Evolutionary conservation across 2,797 vertebrate species (phyloP), one percentile per base, ranked within the genome.

Genomic region (Poeciliopsis paucimaculata): DNA sequence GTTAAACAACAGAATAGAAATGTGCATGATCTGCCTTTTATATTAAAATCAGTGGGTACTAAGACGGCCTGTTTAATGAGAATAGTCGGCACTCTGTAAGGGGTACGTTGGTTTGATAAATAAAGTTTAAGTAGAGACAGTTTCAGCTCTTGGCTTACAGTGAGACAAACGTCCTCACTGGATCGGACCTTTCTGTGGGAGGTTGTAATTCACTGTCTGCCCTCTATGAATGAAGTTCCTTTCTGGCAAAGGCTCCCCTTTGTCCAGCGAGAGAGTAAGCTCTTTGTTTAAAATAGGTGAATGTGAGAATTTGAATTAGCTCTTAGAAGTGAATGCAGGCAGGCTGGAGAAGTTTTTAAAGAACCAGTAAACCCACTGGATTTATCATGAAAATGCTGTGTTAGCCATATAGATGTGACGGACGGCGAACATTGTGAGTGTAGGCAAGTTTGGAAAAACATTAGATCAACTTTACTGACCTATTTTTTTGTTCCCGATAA

Each of bases 261-360:
- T 94, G 87, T 92, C 78, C 84, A 53, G 72, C 47, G 70, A 20
- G 46, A 89, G 80, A 92, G 86, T 86, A 73, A 81, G 70, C 66
- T 83, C 86, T 86, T 88, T 92, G 85, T 90, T 75, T 84, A 5
- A 75, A 85, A 86, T 51, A 87, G 80, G 81, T 88, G 82, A 88
- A 88, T 84, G 84, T 84, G 46, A 72, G 89, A 89, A 87, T 92
- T 82, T 91, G 26, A 92, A 93, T 94, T 18, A 86, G 87, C 68
- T 78, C 70, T 78, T n/a, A 28, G 55, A 39, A 73, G 76, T 51
- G 43, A 13, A 23, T 87, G 76, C 49, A 72, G 31, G 57, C 10
- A 26, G 53, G 28, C 31, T 73, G 53, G 41, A 75, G 47, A 60
- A 64, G 46, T 70, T 41, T 57, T 36, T 77, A 73, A 85, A 85